Conservation (phyloP, 2,113 vertebrate species). For the Emydocephalus ijimae region DNA sequence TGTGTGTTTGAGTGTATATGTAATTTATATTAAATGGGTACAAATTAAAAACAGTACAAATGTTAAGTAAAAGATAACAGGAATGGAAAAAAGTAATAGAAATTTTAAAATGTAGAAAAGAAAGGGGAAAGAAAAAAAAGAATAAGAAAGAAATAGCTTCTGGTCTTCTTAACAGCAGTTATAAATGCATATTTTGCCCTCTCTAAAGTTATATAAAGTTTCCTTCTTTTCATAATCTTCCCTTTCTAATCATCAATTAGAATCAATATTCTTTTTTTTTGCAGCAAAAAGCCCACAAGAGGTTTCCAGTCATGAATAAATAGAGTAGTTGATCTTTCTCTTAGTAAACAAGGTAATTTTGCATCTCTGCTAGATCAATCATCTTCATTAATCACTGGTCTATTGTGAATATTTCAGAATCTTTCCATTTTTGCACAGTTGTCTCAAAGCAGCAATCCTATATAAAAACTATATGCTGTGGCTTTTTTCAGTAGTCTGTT, state of each 20-base stretch:
- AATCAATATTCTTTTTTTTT: not conserved
- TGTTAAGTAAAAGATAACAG: not conserved
- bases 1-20: no score
- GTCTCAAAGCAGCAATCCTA: not conserved
- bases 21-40: no score
- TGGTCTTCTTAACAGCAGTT: not conserved
- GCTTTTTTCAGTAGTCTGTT: not conserved
- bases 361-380: not conserved
- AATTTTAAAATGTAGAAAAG: not conserved
- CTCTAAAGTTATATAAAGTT: not conserved
- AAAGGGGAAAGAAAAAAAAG: not conserved
- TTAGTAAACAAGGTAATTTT: not conserved
- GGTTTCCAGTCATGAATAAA: not conserved
- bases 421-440: not conserved
- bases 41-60: not conserved
- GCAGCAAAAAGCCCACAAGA: not conserved
- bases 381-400: not conserved
- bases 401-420: not conserved
- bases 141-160: not conserved
- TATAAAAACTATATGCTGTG: not conserved
- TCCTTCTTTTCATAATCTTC: not conserved
- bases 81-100: not conserved
- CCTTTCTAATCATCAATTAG: not conserved
- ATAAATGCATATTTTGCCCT: not conserved
- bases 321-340: not conserved